Base-by-base conservation (phyloP, 2,797 vertebrate species). In the Apogon talboti region DNA sequence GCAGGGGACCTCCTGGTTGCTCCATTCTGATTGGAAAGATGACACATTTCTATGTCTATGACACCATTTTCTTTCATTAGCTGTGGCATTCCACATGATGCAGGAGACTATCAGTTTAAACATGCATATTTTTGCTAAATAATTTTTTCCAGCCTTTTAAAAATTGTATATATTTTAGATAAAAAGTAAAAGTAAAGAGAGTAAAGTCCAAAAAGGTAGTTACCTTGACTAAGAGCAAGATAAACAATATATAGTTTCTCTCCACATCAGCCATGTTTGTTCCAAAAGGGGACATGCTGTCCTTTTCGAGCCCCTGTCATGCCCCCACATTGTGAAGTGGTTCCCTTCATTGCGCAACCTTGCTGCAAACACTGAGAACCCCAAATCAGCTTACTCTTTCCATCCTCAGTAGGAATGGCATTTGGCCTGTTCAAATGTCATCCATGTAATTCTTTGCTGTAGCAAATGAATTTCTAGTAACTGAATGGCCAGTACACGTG, bases 341-440 rank as follows among this genome's bases (percentile, higher is more conserved):
- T 79, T 71, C 80, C 74, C 69, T 59, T 72, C 54, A 77, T 91
- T 92, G 88, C 70, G 45, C 82, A 90, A 89, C 71, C 62, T 64
- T 16, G 15, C 76, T 59, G 67, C 68, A 78, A 79, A 68, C 71
- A 69, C 63, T 53, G 65, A 7, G 50, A 75, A 78, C 68, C 60
- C 76, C 77, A 87, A 91, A 91, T 90, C 75, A 33, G 81, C 73
- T 87, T 89, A 82, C 66, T 74, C 82, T 64, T 78, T 73, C 50
- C 65, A 74, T 68, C 78, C 79, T 74, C 62, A 56, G 75, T 69
- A 74, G 67, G 76, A 90, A 85, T 80, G 82, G 70, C 79, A 88
- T 92, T 86, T 84, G 86, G 78, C 89, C 71, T 19, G 47, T 83
- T 86, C 66, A 85, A 82, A 87, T 88, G 82, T 86, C 79, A 85